Conservation (phyloP, 2,797 vertebrate species). For the Pangasius mekongensis region DNA sequence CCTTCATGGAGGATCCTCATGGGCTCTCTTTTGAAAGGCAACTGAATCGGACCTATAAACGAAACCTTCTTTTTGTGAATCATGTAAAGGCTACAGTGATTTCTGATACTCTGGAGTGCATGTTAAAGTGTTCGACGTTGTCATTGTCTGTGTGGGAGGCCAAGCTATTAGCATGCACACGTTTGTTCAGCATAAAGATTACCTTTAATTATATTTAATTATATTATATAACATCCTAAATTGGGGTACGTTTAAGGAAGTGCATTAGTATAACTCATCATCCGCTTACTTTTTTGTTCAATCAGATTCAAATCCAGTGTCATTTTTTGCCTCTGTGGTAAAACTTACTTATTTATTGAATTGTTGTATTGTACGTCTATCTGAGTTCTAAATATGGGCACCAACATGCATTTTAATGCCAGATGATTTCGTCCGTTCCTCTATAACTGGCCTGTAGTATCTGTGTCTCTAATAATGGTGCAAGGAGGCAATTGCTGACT, state of each 20-base stretch:
- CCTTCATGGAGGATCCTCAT: not conserved
- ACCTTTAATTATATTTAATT: constrained; percentile 15
- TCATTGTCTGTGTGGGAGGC: not conserved
- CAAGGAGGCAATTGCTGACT: not conserved
- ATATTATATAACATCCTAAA: constrained; percentile 15
- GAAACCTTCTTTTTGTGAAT: not conserved
- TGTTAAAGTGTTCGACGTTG: not conserved
- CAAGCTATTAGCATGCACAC: not conserved
- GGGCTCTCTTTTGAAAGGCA: not conserved
- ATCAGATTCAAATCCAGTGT: not conserved
- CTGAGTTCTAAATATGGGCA: not conserved
- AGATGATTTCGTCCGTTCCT: not conserved
- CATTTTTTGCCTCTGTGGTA: not conserved
- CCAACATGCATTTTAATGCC: constrained; percentile 12
- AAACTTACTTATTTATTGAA: not conserved
- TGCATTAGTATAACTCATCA: not conserved
- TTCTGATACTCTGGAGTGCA: not conserved
- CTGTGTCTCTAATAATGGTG: not conserved
- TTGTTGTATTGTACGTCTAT: not conserved
- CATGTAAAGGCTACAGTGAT: not conserved
- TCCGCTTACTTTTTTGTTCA: not conserved
- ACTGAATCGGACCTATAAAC: not conserved
- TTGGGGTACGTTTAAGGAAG: not conserved
- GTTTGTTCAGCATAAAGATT: constrained; percentile 4
- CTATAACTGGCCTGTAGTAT: constrained; percentile 4